Evolutionary conservation across 2,888 invertebrate genomes (phyloP), one percentile per base, ranked within the genome.

Genomic region (Aradus depressus): DNA sequence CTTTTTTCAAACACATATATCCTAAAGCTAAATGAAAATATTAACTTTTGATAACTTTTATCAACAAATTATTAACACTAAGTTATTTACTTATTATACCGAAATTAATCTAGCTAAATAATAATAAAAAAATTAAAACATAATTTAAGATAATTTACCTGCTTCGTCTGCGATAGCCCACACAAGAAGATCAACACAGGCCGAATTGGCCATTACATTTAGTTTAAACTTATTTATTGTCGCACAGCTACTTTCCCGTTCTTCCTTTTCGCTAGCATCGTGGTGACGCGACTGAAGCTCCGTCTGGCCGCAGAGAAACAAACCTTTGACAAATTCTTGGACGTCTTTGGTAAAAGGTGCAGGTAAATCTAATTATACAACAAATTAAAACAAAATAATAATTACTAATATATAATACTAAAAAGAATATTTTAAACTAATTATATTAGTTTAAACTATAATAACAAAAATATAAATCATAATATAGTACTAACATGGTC

Each of bases 81-180:
- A n/a, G n/a, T n/a, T n/a, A n/a, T n/a, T n/a, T n/a, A n/a, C n/a
- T n/a, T n/a, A n/a, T n/a, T n/a, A n/a, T n/a, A n/a, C n/a, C n/a
- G n/a, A n/a, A n/a, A n/a, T 31, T 23, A 41, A 28, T 14, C 10
- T 32, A 3, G 34, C 12, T 19, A 2, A 18, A 22, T 26, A 14
- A 44, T 25, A n/a, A 50, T 6, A 39, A 28, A 19, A 12, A 14
- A 32, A 37, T 59, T 64, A 57, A 61, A 63, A 51, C 22, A 25
- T 16, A 41, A 41, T 37, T 37, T 43, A 50, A 31, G 42, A 34
- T 28, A 23, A 60, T 67, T 72, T 68, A 91, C 93, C 92, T 64
- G 89, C 87, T 73, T 96, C 96, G 67, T 96, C 96, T 1, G 87
- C 85, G 59, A 95, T 92, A 1, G 96, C 93, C 97, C 97, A 98